Base-by-base conservation (phyloP, 2,113 vertebrate species). In the Danionella cerebrum region DNA sequence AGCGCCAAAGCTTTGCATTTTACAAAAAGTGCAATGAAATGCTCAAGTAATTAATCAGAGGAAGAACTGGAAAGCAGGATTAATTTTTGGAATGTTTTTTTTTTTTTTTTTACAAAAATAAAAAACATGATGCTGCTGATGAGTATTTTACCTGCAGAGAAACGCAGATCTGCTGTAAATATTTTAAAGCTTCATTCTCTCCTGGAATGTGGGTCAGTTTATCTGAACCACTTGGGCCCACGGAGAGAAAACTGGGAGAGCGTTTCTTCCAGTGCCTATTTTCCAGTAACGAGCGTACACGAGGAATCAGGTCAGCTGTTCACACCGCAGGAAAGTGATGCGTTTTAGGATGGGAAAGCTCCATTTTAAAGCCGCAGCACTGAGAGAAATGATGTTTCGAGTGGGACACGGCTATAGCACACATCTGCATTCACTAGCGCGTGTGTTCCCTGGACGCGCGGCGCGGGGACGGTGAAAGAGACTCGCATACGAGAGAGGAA, bases 401-500 rank as follows among this genome's bases (percentile, higher is more conserved):
- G n/a, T n/a, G n/a, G n/a, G n/a, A n/a, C n/a, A n/a, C n/a, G n/a
- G n/a, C n/a, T n/a, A n/a, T n/a, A n/a, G n/a, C n/a, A n/a, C n/a
- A 47, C 21, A 47, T 48, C 27, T 48, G 59, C 27, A 48, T 63
- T 63, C 59, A 63, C 31, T 48, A 47, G 52, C 35, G 70, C 35
- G 70, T 62, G 71, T 51, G 69, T 74, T 78, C 72, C 77, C 52
- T 51, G 58, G 65, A 63, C 59, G 69, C 69, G 73, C 62, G 77
- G 69, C 62, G 69, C 62, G 62, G 72, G 58, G 73, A 73, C 57
- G 67, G 73, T 68, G 67, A 65, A 57, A 71, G 77, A 76, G 83
- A 72, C 69, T 75, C 63, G 62, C 59, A 67, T 13, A 72, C 71
- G 79, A 75, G 73, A 73, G 31, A 71, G 76, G 69, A 76, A 79